Conservation (phyloP, 2,113 vertebrate genomes). For the Hyaena hyaena region DNA sequence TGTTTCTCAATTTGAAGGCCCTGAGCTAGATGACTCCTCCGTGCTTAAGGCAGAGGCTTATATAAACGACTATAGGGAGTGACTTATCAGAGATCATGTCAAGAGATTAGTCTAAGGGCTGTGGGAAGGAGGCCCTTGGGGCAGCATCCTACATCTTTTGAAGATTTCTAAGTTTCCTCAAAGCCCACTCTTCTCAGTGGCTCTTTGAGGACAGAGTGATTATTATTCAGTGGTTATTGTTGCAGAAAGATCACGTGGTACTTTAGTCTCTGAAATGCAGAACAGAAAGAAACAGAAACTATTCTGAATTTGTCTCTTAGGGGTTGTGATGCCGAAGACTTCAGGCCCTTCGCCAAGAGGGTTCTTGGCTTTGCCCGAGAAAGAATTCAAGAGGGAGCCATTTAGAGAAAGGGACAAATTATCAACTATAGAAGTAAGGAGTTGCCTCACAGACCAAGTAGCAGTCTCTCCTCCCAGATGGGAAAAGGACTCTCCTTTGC, state of each 20-base stretch:
- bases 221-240: constrained; percentile 20
- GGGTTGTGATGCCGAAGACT: not conserved
- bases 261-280: constrained; percentile 34
- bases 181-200: not conserved
- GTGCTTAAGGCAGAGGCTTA: not conserved
- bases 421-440: not conserved
- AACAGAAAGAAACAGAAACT: constrained; percentile 32
- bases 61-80: not conserved
- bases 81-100: not conserved
- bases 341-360: not conserved
- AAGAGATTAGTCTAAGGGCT: not conserved
- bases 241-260: constrained; percentile 35
- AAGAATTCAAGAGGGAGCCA: not conserved
- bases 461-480: not conserved
- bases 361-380: not conserved
- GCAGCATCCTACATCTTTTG: not conserved
- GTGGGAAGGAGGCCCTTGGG: not conserved
- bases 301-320: not conserved
- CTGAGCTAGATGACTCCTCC: not conserved
- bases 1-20: not conserved
- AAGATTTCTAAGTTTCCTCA: not conserved
- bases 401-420: not conserved
- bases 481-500: not conserved
- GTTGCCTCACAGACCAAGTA: not conserved
- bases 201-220: constrained; percentile 24